Conservation (phyloP, 2,888 invertebrate genomes). For the Orthonevra nobilis region DNA sequence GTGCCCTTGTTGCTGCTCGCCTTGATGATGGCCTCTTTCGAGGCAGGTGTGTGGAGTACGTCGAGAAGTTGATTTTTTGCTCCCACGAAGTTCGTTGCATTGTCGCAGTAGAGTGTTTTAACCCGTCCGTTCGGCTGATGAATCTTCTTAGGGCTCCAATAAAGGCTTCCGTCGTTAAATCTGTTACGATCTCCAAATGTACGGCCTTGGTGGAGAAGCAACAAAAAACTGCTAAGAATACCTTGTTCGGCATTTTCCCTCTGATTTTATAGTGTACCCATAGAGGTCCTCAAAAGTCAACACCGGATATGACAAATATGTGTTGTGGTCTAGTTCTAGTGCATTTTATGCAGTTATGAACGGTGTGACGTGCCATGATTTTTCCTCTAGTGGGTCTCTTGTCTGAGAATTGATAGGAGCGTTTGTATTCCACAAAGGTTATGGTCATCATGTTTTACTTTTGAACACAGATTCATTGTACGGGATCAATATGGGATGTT, state of each 20-base stretch:
- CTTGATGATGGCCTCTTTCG: background rate
- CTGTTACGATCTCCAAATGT: constrained; percentile 26
- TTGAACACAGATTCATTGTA: background rate
- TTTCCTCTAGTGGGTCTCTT: constrained; percentile 4
- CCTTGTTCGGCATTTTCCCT: constrained; percentile 30
- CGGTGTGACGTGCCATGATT: background rate
- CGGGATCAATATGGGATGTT: constrained; percentile 1
- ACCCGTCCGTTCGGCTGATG: too few relatives aligned
- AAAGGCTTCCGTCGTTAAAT: background rate
- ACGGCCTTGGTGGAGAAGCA: constrained; percentile 59
- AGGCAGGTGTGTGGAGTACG: too few relatives aligned
- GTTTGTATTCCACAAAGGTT: background rate
- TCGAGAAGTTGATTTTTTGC: constrained; percentile 2
- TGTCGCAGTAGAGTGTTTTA: background rate
- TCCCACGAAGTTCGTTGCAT: constrained; percentile 14
- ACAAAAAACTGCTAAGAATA: constrained; percentile 54
- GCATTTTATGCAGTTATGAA: background rate
- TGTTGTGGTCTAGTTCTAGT: background rate
- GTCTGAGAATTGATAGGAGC: background rate
- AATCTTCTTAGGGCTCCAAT: too few relatives aligned
- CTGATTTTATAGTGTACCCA: constrained; percentile 32
- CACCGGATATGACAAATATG: background rate
- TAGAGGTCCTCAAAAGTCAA: constrained; percentile 55
- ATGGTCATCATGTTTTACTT: background rate
- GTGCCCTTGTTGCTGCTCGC: background rate